These are phyloP conservation scores for Dynastes tityus DNA, from an alignment of 2,888 invertebrate genomes.

Conservation along the genomic window DNA sequence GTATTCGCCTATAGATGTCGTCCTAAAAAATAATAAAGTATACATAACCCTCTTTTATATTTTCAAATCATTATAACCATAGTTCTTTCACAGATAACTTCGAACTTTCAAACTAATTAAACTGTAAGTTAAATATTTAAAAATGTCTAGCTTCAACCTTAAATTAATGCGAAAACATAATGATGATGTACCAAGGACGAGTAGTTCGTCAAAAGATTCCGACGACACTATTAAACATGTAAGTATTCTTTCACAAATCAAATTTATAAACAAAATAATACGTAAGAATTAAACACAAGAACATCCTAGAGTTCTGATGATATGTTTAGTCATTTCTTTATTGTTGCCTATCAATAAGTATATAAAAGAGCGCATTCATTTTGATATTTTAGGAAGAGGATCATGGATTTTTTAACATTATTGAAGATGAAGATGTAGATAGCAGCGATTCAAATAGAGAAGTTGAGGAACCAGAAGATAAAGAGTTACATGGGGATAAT, in stretches of 20 bases:
- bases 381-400: slow-evolving; percentile 39
- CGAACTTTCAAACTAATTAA: slow-evolving; percentile 11
- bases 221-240: slow-evolving; percentile 4
- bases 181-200: neutral
- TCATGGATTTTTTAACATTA: slow-evolving; percentile 51
- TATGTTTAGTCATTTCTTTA: too few species aligned
- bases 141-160: slow-evolving; percentile 16
- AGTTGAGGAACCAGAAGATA: slow-evolving; percentile 70
- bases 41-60: neutral
- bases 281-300: neutral
- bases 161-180: slow-evolving; percentile 20
- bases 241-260: neutral
- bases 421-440: slow-evolving; percentile 64
- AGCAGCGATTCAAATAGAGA: slow-evolving; percentile 64
- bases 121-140: neutral
- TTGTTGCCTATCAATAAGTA: too few species aligned
- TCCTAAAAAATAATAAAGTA: neutral
- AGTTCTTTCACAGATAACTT: neutral
- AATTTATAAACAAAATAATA: neutral
- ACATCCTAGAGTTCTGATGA: too few species aligned
- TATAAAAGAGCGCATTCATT: too few species aligned
- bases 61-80: neutral
- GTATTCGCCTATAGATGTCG: too few species aligned
- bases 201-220: neutral
- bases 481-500: slow-evolving; percentile 41